These are phyloP conservation scores for Andrena marginata DNA, from an alignment of 2,888 invertebrate species.

Conservation along the genomic window DNA sequence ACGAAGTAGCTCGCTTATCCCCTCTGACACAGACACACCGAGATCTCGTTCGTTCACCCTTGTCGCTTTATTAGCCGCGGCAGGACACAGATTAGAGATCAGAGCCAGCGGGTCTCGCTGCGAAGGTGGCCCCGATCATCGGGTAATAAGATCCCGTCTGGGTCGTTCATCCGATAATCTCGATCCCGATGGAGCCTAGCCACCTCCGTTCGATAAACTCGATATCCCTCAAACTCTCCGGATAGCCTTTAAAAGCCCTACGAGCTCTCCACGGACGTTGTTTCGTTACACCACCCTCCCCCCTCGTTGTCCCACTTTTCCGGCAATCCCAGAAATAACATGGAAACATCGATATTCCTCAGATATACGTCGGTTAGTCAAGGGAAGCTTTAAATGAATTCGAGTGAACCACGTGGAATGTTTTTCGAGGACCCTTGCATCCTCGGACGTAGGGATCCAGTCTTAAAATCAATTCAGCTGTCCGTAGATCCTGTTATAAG, in stretches of 20 bases:
- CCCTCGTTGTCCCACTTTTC: not conserved
- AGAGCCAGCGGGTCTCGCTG: not conserved
- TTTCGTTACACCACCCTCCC: not conserved
- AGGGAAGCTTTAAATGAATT: too few relatives aligned
- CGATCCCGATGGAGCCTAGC: not conserved
- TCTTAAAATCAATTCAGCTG: not conserved
- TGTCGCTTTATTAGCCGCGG: not conserved
- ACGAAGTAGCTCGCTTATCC: not conserved
- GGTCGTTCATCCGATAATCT: slow-evolving; percentile 30
- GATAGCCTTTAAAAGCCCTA: not conserved
- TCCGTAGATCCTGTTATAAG: not conserved
- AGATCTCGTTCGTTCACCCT: not conserved
- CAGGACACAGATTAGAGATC: not conserved
- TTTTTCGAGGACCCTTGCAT: too few relatives aligned
- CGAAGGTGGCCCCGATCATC: not conserved
- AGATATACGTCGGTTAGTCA: too few relatives aligned
- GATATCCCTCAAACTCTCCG: slow-evolving; percentile 1
- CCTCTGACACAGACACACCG: not conserved
- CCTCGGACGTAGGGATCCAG: too few relatives aligned
- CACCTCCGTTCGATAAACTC: slow-evolving; percentile 9
- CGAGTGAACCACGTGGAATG: too few relatives aligned
- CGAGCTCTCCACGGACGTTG: not conserved
- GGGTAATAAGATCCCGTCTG: slow-evolving; percentile 17
- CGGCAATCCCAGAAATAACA: too few relatives aligned
- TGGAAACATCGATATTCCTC: not conserved